Evolutionary conservation across 2,888 invertebrate genomes (phyloP).

Genomic region (Melipona beecheii): DNA sequence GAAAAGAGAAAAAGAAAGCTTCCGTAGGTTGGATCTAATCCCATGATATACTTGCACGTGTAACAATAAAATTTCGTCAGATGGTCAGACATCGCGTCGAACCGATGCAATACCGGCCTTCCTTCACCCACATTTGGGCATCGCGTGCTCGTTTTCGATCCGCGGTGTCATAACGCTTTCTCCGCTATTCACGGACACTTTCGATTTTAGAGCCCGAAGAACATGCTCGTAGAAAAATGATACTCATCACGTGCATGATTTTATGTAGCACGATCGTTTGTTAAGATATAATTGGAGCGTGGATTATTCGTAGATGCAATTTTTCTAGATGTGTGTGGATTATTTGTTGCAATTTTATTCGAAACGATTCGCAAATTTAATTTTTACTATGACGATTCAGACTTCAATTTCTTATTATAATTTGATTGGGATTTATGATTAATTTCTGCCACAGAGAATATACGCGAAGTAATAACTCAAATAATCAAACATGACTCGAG

Average conservation of each 20-base stretch:
- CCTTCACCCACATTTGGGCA: constrained; percentile 52
- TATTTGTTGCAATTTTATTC: too few species aligned
- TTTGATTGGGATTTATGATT: too few species aligned
- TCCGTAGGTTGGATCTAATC: neutral
- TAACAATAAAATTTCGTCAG: constrained; percentile 44
- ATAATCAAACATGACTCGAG: too few species aligned
- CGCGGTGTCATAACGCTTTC: constrained; percentile 39
- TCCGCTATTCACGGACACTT: constrained; percentile 20
- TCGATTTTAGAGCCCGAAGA: constrained; percentile 1
- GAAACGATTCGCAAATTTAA: too few species aligned
- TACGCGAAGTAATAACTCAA: too few species aligned
- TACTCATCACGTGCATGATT: neutral
- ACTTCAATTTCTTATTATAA: too few species aligned
- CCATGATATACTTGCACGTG: constrained; percentile 17
- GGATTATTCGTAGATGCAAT: neutral
- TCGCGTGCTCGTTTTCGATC: constrained; percentile 34
- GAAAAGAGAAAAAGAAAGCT: neutral
- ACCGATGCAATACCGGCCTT: constrained; percentile 47
- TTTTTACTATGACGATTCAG: too few species aligned
- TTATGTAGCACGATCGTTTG: neutral
- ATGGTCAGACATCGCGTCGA: constrained; percentile 28
- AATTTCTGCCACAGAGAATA: too few species aligned
- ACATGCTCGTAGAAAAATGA: neutral
- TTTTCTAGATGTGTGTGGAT: too few species aligned
- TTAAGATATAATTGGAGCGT: neutral